Evolutionary conservation across 2,888 invertebrate species (phyloP), one percentile per base, ranked within the genome.

Genomic region (Drosophila parthenogenetica): DNA sequence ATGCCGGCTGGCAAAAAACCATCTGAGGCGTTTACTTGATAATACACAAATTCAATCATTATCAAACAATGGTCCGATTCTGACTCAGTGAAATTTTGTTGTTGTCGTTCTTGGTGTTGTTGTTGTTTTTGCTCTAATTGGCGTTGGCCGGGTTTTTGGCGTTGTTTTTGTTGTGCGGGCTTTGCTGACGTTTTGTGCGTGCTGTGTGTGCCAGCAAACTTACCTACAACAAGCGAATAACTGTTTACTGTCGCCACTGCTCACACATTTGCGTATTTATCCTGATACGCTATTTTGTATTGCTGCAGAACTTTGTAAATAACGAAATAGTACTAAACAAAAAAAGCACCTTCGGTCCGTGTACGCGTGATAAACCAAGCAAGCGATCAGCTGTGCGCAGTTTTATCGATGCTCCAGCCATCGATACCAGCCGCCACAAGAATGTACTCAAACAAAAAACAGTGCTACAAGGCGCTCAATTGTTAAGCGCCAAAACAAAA

Each of bases 11-110:
- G 60, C 78, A 35, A 35, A 35, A 35, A 77, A 66, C 68, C 74
- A 67, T 67, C 67, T 58, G 68, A 25, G 48, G 72, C 48, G 2
- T 32, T 51, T 45, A 39, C 60, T 67, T 69, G 82, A 82, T 87
- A 85, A 84, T 84, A 60, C 45, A 55, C 72, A 73, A 79, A 79
- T 83, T 69, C 70, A 69, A 80, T 77, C 74, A 74, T 77, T 74
- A 72, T 73, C 73, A 77, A 79, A 71, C 75, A 69, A 73, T 78
- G 74, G 74, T 57, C 40, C 25, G 78, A 69, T 55, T 50, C 84
- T 83, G 87, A 86, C 84, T 83, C 84, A 81, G 68, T 70, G 54
- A 42, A 66, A 25, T 67, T 69, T 61, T 35, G 35, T 35, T 11
- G 29, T 55, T 67, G 46, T 57, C 42, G 10, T 32, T 50, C 32